Evolutionary conservation across 2,888 invertebrate species (phyloP), one percentile per base, ranked within the genome.

Genomic region (Melanchra persicariae): DNA sequence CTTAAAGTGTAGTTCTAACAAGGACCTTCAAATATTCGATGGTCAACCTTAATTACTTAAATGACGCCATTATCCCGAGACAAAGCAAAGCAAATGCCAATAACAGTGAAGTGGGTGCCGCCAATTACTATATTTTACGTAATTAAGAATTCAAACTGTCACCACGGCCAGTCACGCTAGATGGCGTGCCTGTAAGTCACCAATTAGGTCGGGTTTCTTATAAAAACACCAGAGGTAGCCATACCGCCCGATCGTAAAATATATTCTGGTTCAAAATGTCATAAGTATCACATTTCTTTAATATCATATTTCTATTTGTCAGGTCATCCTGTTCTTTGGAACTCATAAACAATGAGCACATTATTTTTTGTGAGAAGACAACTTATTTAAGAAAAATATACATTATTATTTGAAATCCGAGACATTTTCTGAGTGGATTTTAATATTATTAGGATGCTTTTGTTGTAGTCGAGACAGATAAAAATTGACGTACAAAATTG

Each of bases 101-200:
- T 85, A 81, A 74, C 77, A 87, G 84, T 74, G 52, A 84, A 79
- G 75, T 83, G 76, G 85, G 85, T 83, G 85, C 76, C 77, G 78
- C 88, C 87, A 87, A 89, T 87, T 87, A 87, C 89, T 85, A 88
- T 91, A 91, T 86, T 91, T 90, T 87, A 90, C 83, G 87, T 89
- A 91, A 91, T 92, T 92, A 91, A 91, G 89, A 89, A 91, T 91
- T 87, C 87, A 87, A 87, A 91, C 87, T 92, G 92, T 92, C 92
- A 92, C 91, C 90, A 88, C 85, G 72, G 81, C 77, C 74, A 81
- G 91, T 90, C 92, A 92, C 92, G 92, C 92, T 85, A 88, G 64
- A 77, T 92, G 82, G 92, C 93, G 91, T 92, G 92, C 85, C 83
- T 70, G 79, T 85, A 83, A 84, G 85, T 88, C 86, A 87, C 90